Base-by-base conservation (phyloP, 2,113 vertebrate species). In the Cynopterus brachyotis region DNA sequence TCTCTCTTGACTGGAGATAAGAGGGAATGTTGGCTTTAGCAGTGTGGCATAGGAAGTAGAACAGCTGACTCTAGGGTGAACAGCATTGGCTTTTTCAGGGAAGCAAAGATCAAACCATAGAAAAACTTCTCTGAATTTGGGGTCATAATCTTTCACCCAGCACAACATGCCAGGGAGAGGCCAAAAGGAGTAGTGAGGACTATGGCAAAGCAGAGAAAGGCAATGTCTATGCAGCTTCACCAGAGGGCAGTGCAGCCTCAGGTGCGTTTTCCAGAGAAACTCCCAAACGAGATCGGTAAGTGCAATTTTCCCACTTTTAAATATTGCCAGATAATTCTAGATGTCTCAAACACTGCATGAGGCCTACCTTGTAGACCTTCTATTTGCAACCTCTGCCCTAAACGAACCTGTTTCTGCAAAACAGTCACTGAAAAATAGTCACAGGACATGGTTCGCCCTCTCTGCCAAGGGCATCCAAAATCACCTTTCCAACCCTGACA, bases 381-480 rank as follows among this genome's bases (percentile, higher is more conserved):
- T 35, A 2, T 76, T 17, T 22, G 42, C 26, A 55, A 28, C 13
- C 24, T 67, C 13, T 12, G 16, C 59, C 47, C 70, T 26, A 10
- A 24, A 19, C 6, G 59, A 55, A 59, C 40, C 47, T 3, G 16
- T 37, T 32, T 75, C 73, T 50, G 17, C 62, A 37, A 19, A 47
- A 47, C 10, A 19, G 55, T 45, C 70, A 47, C 47, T 13, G 3
- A 47, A 47, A 47, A 47, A 47, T 47, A 47, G 47, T 47, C 47
- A 47, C 0, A 1, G 8, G 47, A 26, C 20, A 3, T 24, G 0
- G 2, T 20, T 64, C 12, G 13, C 47, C 40, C 37, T 20, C 60
- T 4, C 24, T 47, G 47, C 9, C 0, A 0, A 5, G 32, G 45
- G 47, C 11, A 8, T 37, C 70, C n/a, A 7, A 1, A 62, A n/a